Base-by-base conservation (phyloP, 2,113 vertebrate species). In the Cyprinodon brontotheroides region DNA sequence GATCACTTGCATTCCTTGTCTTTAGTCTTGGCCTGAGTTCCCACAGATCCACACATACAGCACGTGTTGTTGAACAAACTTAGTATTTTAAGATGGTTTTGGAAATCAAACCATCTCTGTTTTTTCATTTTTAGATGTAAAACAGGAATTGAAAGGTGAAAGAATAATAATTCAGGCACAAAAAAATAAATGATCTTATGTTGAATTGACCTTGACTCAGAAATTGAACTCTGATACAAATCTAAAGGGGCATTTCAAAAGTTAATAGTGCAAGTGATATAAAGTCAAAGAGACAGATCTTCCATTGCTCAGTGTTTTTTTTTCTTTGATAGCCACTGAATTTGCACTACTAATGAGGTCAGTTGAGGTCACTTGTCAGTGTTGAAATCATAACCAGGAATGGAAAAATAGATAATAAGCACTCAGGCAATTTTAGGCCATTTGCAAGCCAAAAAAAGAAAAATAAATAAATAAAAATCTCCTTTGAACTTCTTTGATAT, bases 41-140 rank as follows among this genome's bases (percentile, higher is more conserved):
- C 90, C 86, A 89, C 90, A 92, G 86, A 91, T 89, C 85, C 75
- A 89, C 91, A 89, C 87, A 79, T 82, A 87, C 93, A 29, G 29
- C 29, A 29, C 29, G 93, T 93, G 88, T 84, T 84, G 91, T 90
- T 90, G 92, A 91, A 93, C 91, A 87, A 57, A 87, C 82, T 92
- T 94, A 94, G 92, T 94, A 94, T 94, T 87, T 90, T 92, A 83
- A 93, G 86, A 94, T 92, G 90, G 91, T 91, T 94, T 92, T 89
- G 84, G 87, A 91, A 93, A 93, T 90, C 89, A 93, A 91, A 92
- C 91, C 87, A 89, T 78, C 63, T 87, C 91, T 93, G 91, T 91
- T 94, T 94, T 87, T 90, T 91, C 90, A 93, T 93, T 93, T 93
- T 75, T 81, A 90, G 89, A 87, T 91, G 90, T 92, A 91, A 90